Percentiles rank a stretch among this genome's conserved stretches.
These are phyloP conservation scores for Pardalotus punctatus DNA, from an alignment of 2,113 vertebrate species.

Conservation along the genomic window DNA sequence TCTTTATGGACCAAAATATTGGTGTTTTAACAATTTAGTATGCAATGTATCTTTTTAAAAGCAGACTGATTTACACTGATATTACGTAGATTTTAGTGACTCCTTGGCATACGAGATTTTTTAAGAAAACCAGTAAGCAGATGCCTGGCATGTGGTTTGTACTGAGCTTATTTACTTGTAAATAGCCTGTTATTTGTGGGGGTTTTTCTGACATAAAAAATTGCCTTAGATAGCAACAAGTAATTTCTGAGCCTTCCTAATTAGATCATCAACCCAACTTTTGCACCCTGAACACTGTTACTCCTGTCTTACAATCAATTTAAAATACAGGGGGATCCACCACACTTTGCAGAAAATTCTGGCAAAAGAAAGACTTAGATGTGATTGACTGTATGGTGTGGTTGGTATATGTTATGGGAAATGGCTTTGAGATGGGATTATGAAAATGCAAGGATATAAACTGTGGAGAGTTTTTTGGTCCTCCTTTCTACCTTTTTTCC, in stretches of 20 bases:
- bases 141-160: neutral
- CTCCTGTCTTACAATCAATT: neutral
- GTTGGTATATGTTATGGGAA: neutral
- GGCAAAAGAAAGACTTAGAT: neutral
- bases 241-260: neutral
- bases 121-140: neutral
- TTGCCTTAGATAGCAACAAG: neutral
- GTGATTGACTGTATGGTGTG: neutral
- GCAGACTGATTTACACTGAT: neutral
- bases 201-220: neutral
- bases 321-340: neutral
- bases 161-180: neutral
- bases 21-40: neutral
- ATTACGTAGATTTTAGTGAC: neutral
- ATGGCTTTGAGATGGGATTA: neutral
- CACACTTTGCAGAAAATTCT: neutral
- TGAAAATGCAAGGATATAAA: neutral
- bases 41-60: neutral
- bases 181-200: neutral
- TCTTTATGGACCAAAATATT: neutral
- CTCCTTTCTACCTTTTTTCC: neutral
- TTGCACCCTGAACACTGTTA: neutral
- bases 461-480: neutral
- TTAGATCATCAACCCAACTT: neutral
- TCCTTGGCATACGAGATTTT: neutral